Evolutionary conservation across 2,888 invertebrate genomes (phyloP).

Genomic region (Leucania comma): DNA sequence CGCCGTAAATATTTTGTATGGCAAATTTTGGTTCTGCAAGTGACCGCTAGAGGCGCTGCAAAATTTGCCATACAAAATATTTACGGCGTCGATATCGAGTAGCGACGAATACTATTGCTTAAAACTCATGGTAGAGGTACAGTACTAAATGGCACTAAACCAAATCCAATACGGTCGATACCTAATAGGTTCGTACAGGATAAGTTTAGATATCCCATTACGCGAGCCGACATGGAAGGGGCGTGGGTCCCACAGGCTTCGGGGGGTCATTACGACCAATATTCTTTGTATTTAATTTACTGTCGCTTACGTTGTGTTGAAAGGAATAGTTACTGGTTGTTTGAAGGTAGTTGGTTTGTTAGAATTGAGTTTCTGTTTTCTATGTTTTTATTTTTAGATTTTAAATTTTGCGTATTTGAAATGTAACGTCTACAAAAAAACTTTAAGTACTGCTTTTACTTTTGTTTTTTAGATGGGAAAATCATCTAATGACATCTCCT

Average conservation of each 20-base stretch:
- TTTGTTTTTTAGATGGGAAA: no score
- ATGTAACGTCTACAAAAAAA: no score
- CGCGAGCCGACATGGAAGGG: conserved; percentile 75
- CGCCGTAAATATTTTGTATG: no score
- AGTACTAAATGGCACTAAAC: conserved; percentile 19
- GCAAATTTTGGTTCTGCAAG: no score
- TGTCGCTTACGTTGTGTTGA: conserved; percentile 31
- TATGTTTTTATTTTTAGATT: not conserved
- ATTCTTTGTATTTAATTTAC: conserved; percentile 66
- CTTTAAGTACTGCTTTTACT: no score
- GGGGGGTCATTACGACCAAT: conserved; percentile 67
- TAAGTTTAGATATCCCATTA: conserved; percentile 73
- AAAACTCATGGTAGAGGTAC: no score
- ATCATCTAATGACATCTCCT: no score
- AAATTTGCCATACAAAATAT: no score
- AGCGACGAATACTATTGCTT: no score
- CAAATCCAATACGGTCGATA: conserved; percentile 42
- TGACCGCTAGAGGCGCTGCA: no score
- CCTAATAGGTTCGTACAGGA: conserved; percentile 50
- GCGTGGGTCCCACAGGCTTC: conserved; percentile 68
- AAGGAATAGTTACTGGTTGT: conserved; percentile 46
- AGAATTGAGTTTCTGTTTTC: not conserved
- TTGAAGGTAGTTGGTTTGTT: conserved; percentile 4
- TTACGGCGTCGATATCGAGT: no score
- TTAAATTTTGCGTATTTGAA: no score